phyloP scores from a whole-genome alignment of 1,140 invertebrate genomes.

The Apis laboriosa region DNA sequence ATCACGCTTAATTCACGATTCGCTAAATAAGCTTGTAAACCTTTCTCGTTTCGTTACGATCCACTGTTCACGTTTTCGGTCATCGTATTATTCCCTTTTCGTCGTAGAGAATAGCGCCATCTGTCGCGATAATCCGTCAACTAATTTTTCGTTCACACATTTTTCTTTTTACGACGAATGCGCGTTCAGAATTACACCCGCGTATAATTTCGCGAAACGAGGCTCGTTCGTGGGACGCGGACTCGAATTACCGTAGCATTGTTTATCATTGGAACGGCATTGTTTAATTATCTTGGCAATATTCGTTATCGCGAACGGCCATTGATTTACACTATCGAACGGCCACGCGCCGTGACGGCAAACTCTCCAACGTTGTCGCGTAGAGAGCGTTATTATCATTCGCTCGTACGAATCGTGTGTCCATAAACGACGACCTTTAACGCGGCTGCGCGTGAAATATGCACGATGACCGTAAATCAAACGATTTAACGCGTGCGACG shows the following conservation, averaged over 20 bases:
- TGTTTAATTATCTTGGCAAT: constrained; percentile 60
- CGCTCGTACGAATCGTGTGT: constrained; percentile 44
- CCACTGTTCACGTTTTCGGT: not conserved
- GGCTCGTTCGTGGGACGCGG: not conserved
- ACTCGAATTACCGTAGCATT: constrained; percentile 19
- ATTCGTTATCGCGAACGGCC: constrained; percentile 43
- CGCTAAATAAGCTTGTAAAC: constrained; percentile 58
- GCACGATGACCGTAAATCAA: constrained; percentile 45
- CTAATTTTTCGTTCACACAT: not conserved
- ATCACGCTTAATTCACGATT: constrained; percentile 72
- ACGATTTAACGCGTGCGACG: constrained; percentile 51
- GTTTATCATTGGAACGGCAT: constrained; percentile 43
- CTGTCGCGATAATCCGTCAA: not conserved
- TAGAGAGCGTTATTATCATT: constrained; percentile 48
- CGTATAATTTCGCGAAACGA: not conserved
- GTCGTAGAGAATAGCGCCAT: not conserved
- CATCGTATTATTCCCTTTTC: not conserved
- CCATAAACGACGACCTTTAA: constrained; percentile 53
- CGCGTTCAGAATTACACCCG: not conserved
- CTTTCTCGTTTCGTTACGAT: constrained; percentile 54
- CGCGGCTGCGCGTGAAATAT: constrained; percentile 43
- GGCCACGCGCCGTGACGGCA: not conserved
- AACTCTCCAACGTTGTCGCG: constrained; percentile 20
- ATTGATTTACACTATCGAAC: constrained; percentile 48
- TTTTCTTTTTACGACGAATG: not conserved